Evolutionary conservation across 2,888 invertebrate genomes (phyloP).

Genomic region (Onchidella celtica): DNA sequence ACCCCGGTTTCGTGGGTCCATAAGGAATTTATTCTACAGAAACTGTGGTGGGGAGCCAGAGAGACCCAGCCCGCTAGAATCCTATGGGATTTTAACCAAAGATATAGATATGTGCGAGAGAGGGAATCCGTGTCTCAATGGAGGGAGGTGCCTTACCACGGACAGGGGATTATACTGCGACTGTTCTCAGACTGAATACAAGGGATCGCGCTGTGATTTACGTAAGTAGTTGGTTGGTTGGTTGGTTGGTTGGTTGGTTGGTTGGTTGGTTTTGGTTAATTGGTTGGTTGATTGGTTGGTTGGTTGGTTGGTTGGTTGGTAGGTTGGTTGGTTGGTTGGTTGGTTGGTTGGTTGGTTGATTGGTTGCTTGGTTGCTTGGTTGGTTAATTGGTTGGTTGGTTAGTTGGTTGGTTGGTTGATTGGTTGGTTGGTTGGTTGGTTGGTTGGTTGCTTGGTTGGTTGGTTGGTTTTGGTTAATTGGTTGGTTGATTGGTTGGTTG

Average conservation of each 20-base stretch:
- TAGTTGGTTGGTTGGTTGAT: too few species aligned
- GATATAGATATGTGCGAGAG: slow-evolving; percentile 66
- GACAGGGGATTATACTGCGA: slow-evolving; percentile 97
- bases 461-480: too few species aligned
- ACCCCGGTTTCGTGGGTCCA: slow-evolving; percentile 93
- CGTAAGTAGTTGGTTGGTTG: slow-evolving; percentile 82
- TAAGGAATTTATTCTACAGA: slow-evolving; percentile 92
- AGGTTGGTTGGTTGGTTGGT: background rate
- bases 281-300: background rate
- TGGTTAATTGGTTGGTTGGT: too few species aligned
- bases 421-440: too few species aligned
- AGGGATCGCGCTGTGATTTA: slow-evolving; percentile 96
- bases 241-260: background rate
- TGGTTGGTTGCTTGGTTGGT: too few species aligned
- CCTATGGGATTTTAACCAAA: slow-evolving; percentile 77
- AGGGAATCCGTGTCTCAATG: slow-evolving; percentile 92
- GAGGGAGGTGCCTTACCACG: slow-evolving; percentile 96
- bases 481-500: too few species aligned
- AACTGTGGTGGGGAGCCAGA: slow-evolving; percentile 84
- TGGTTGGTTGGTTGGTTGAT: too few species aligned
- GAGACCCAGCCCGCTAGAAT: slow-evolving; percentile 92
- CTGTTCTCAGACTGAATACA: slow-evolving; percentile 94
- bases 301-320: background rate
- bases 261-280: background rate
- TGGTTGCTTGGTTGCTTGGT: too few species aligned